Evolutionary conservation across 2,888 invertebrate genomes (phyloP).

Genomic region (Melanostoma scalare): DNA sequence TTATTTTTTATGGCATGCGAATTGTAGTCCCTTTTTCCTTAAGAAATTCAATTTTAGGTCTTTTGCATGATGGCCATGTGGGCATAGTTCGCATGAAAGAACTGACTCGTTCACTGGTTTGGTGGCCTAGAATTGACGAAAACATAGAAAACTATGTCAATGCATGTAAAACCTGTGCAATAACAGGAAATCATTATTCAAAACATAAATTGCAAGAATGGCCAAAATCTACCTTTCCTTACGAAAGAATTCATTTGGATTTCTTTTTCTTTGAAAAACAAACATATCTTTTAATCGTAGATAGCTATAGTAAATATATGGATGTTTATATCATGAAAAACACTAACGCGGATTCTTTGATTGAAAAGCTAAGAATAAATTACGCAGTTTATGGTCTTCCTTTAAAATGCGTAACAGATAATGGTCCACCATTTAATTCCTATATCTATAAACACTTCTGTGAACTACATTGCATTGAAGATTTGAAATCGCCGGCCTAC

Average conservation of each 20-base stretch:
- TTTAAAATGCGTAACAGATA: conserved; percentile 4
- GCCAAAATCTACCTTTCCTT: not conserved
- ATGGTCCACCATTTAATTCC: conserved; percentile 2
- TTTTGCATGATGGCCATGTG: not conserved
- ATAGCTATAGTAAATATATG: not conserved
- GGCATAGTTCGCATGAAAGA: not conserved
- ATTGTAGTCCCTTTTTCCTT: not conserved
- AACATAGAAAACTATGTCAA: not conserved
- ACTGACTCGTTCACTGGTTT: not conserved
- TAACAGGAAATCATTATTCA: not conserved
- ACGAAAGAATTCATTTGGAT: not conserved
- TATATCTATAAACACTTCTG: conserved; percentile 13
- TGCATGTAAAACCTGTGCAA: not conserved
- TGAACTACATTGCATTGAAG: conserved; percentile 22
- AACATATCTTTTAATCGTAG: not conserved
- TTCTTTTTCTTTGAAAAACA: not conserved
- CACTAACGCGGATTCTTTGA: conserved; percentile 2
- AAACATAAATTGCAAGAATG: not conserved
- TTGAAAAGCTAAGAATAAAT: conserved; percentile 4
- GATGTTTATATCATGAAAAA: conserved; percentile 3
- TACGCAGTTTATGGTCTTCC: conserved; percentile 1
- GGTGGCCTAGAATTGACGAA: not conserved
- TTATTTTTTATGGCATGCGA: conserved; percentile 7
- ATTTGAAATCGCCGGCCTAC: conserved; percentile 25
- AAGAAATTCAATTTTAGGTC: not conserved